Evolutionary conservation across 1,140 invertebrate genomes (phyloP), one percentile per base, ranked within the genome.

Genomic region (Pantala flavescens): DNA sequence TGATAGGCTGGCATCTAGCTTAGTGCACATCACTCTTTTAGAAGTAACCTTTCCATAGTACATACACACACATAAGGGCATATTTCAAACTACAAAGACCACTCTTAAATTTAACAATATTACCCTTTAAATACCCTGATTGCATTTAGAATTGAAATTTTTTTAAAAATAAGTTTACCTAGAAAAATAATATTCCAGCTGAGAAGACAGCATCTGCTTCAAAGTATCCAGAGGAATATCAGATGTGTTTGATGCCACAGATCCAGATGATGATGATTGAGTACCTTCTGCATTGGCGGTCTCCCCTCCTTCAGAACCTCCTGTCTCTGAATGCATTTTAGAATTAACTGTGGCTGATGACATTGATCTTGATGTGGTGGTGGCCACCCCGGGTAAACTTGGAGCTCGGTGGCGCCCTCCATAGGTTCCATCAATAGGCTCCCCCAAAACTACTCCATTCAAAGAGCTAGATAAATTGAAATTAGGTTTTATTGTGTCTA

Each of bases 111-210:
- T n/a, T n/a, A n/a, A n/a, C n/a, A n/a, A n/a, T n/a, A n/a, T n/a
- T n/a, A n/a, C n/a, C n/a, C n/a, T n/a, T 36, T 36, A 36, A 36
- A 36, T 36, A 36, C 3, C n/a, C 28, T 36, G 28, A 9, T 9
- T 5, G 28, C 28, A 36, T 36, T 5, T 36, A 9, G 28, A 36
- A 36, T 5, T 36, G 28, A 36, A 2, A 2, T 36, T 36, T 36
- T 9, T 36, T 9, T 36, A 36, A 36, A 36, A 36, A 73, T n/a
- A n/a, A n/a, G n/a, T 78, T 79, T 83, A 91, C 90, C 90, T 90
- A 76, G 93, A 95, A 84, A 95, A 95, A 82, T 95, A 95, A 82
- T 94, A 94, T 84, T 96, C 93, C 77, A 95, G 87, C 81, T 95
- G 93, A 74, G 88, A 87, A 78, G 91, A 91, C 78, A 95, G 87